phyloP scores from a whole-genome alignment of 2,888 invertebrate species.

The Branchellion lobata region DNA sequence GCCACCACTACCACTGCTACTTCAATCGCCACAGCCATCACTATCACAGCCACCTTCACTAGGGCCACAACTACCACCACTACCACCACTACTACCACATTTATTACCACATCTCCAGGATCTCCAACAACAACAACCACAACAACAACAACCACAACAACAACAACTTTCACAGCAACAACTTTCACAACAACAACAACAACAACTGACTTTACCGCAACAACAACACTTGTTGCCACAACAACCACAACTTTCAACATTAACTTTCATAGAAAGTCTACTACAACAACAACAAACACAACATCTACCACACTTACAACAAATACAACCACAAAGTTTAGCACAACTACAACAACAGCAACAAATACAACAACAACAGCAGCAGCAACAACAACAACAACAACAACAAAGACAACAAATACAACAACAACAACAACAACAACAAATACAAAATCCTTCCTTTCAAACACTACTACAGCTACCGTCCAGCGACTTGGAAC shows the following conservation, averaged over 20 bases:
- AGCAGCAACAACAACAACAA: neutral
- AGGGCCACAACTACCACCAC: neutral
- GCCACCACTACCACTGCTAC: neutral
- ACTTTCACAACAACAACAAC: neutral
- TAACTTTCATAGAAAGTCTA: too few species aligned
- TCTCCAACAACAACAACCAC: neutral
- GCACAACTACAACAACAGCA: neutral
- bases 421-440: too few species aligned
- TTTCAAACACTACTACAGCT: too few species aligned
- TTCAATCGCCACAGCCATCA: neutral
- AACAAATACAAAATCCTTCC: too few species aligned
- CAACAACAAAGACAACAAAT: neutral
- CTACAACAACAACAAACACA: neutral
- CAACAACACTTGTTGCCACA: too few species aligned
- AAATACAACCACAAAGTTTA: neutral
- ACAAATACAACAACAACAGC: neutral
- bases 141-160: neutral
- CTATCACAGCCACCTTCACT: neutral
- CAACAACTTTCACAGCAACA: neutral
- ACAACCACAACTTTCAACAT: too few species aligned
- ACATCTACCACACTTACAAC: neutral
- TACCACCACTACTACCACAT: neutral
- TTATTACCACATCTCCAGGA: too few species aligned
- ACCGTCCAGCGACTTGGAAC: too few species aligned
- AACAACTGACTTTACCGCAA: neutral